Percentiles rank a stretch among this genome's conserved stretches.
These are phyloP conservation scores for Notoglanidium macrostoma DNA, from an alignment of 2,797 vertebrate species.

Conservation along the genomic window DNA sequence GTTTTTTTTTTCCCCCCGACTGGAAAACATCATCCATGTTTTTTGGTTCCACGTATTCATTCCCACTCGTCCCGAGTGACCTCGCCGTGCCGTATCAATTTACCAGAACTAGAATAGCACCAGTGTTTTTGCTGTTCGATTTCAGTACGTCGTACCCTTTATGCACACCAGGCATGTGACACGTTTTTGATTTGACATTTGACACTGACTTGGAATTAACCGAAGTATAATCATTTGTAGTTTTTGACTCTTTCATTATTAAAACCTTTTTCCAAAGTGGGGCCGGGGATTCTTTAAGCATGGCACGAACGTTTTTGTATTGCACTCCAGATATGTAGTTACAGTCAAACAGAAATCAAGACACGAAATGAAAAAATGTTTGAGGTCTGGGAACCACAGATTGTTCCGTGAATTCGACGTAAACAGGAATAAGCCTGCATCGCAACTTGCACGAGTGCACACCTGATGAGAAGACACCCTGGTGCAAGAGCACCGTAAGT, in stretches of 20 bases:
- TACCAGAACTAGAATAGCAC: background rate
- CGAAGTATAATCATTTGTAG: background rate
- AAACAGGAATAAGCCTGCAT: background rate
- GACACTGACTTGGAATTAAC: background rate
- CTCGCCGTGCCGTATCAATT: background rate
- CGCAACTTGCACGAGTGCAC: background rate
- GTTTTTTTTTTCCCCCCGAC: background rate
- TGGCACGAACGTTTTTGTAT: background rate
- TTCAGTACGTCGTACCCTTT: background rate
- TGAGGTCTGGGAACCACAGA: background rate
- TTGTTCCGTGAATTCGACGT: background rate
- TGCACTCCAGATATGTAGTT: background rate
- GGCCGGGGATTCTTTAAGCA: background rate
- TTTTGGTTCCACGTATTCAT: background rate
- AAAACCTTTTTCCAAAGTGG: background rate
- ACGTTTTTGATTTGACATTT: background rate
- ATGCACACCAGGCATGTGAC: background rate
- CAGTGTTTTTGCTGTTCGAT: background rate
- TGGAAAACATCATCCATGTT: conserved; percentile 3
- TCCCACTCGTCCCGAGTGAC: background rate
- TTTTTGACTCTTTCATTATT: background rate
- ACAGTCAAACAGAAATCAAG: background rate
- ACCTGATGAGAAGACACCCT: background rate
- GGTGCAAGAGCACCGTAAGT: too few species aligned
- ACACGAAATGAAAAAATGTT: background rate